Evolutionary conservation across 2,113 vertebrate species (phyloP).

Genomic region (Megaceryle maxima): DNA sequence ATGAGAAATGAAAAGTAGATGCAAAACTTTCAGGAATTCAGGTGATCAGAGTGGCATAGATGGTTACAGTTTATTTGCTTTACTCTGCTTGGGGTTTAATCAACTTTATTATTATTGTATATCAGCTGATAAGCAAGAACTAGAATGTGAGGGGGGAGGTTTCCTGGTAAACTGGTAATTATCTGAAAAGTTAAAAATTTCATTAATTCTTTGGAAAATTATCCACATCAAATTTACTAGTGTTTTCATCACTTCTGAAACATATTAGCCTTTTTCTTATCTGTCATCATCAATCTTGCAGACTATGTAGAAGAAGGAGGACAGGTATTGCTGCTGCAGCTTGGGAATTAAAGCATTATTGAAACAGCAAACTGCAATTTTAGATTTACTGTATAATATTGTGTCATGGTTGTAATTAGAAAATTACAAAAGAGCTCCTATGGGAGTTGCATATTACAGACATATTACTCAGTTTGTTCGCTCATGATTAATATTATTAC

Average conservation of each 20-base stretch:
- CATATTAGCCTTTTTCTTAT: not conserved
- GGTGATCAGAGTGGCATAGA: not conserved
- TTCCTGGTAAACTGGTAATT: not conserved
- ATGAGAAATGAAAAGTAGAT: not conserved
- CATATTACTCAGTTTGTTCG: constrained; percentile 7
- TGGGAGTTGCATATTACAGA: not conserved
- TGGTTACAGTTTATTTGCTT: not conserved
- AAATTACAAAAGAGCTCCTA: constrained; percentile 26
- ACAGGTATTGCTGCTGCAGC: not conserved
- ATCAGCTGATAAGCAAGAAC: not conserved
- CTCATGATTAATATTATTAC: constrained; percentile 19
- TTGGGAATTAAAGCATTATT: not conserved
- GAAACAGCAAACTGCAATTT: not conserved
- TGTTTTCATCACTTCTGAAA: not conserved
- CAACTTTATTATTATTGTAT: not conserved
- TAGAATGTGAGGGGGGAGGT: not conserved
- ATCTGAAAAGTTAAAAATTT: not conserved
- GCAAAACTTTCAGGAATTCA: not conserved
- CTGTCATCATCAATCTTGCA: not conserved
- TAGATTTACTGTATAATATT: not conserved
- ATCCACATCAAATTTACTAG: not conserved
- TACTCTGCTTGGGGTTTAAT: not conserved
- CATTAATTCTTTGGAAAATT: not conserved
- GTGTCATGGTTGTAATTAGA: constrained; percentile 6
- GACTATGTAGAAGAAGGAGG: not conserved